These are phyloP conservation scores for Hermaeophaga mercurialis DNA, from an alignment of 2,888 invertebrate genomes.

Conservation along the genomic window DNA sequence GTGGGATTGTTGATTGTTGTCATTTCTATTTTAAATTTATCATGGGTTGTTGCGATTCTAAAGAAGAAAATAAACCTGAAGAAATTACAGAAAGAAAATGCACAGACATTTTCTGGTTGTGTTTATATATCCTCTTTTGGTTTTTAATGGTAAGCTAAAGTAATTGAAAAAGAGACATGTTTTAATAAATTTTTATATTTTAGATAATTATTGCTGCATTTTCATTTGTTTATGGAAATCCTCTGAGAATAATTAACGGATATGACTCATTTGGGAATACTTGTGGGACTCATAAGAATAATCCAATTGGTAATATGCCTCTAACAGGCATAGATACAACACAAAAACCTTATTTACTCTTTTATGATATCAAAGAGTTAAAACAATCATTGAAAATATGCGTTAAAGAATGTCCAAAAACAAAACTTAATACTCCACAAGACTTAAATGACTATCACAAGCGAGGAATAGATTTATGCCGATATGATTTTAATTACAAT, in stretches of 20 bases:
- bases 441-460: constrained; percentile 78
- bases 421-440: constrained; percentile 63
- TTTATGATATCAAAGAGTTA: constrained; percentile 79
- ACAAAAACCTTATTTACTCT: constrained; percentile 80
- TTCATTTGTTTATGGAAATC: constrained; percentile 87
- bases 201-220: constrained; percentile 85
- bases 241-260: constrained; percentile 83
- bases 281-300: constrained; percentile 83
- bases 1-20: too few relatives aligned
- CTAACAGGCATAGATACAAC: constrained; percentile 81
- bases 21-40: constrained; percentile 16
- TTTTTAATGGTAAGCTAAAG: constrained; percentile 72
- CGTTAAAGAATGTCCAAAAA: constrained; percentile 84
- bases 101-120: constrained; percentile 83
- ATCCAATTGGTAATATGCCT: constrained; percentile 72
- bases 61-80: constrained; percentile 59
- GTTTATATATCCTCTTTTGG: constrained; percentile 80
- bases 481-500: constrained; percentile 69
- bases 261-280: constrained; percentile 95
- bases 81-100: constrained; percentile 69
- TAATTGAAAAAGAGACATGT: background rate
- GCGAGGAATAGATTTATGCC: constrained; percentile 78
- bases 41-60: constrained; percentile 73
- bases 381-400: constrained; percentile 84
- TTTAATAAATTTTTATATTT: constrained; percentile 36